Percentiles rank a stretch among this genome's conserved stretches.
Conservation (phyloP, 1,140 invertebrate genomes). For the Drosophila athabasca region DNA sequence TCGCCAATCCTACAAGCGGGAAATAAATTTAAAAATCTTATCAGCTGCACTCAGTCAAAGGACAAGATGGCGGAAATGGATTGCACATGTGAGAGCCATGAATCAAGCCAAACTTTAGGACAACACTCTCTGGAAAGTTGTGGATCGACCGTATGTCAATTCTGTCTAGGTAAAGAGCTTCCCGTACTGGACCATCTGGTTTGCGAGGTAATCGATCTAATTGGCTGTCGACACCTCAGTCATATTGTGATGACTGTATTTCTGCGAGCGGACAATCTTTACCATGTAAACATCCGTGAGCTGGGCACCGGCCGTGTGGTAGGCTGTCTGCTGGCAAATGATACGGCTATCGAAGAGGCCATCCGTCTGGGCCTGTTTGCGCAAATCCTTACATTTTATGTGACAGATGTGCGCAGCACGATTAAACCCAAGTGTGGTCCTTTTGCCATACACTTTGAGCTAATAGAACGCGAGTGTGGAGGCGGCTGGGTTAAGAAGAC, state of each 20-base stretch:
- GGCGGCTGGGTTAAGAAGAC: not conserved
- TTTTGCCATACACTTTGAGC: conserved; percentile 37
- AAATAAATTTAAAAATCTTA: too few relatives aligned
- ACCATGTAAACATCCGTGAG: conserved; percentile 61
- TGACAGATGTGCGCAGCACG: conserved; percentile 40
- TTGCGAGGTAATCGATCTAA: conserved; percentile 11
- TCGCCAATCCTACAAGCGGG: too few relatives aligned
- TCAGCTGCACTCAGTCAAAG: too few relatives aligned
- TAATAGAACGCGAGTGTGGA: not conserved
- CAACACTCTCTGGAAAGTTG: not conserved
- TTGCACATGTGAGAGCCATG: too few relatives aligned
- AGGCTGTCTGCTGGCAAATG: conserved; percentile 56
- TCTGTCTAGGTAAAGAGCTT: conserved; percentile 15
- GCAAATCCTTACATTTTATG: conserved; percentile 59
- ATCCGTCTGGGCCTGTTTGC: conserved; percentile 44
- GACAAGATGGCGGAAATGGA: too few relatives aligned
- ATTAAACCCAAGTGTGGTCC: conserved; percentile 21
- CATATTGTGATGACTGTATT: conserved; percentile 48
- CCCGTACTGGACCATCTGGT: conserved; percentile 24
- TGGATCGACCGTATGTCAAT: conserved; percentile 20
- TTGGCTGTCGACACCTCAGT: not conserved
- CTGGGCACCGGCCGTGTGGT: conserved; percentile 26
- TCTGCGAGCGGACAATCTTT: conserved; percentile 48
- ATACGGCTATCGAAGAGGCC: conserved; percentile 54
- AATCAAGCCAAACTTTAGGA: too few relatives aligned